Conservation (phyloP, 2,888 invertebrate species). For the Chymomyza caudatula region DNA sequence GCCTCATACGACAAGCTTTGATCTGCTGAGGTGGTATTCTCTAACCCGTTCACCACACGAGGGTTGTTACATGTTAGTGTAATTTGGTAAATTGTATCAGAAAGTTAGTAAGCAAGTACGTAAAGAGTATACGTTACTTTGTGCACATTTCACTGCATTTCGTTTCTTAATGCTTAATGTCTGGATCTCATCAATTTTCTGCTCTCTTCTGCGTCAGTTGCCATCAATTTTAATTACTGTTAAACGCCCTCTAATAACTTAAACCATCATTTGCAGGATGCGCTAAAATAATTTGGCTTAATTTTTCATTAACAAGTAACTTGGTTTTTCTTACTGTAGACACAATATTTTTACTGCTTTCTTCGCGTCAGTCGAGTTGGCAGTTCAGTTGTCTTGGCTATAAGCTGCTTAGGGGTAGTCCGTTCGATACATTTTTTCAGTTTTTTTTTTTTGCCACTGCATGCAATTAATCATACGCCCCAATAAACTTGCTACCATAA, state of each 20-base stretch:
- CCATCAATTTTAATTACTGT: constrained; percentile 56
- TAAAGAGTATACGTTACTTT: too few relatives aligned
- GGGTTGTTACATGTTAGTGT: too few relatives aligned
- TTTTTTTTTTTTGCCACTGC: constrained; percentile 38
- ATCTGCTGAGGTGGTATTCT: too few relatives aligned
- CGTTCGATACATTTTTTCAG: constrained; percentile 12
- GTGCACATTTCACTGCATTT: too few relatives aligned
- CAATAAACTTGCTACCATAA: constrained; percentile 58
- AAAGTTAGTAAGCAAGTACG: too few relatives aligned
- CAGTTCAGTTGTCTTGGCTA: neutral
- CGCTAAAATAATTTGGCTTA: constrained; percentile 54
- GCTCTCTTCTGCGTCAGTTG: neutral
- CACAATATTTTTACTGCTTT: neutral
- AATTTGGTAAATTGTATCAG: too few relatives aligned
- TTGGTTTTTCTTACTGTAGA: constrained; percentile 2
- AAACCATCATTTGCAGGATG: constrained; percentile 42
- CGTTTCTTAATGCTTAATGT: too few relatives aligned
- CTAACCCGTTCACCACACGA: too few relatives aligned
- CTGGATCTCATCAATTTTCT: neutral
- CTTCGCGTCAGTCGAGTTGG: neutral
- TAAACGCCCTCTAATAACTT: constrained; percentile 8
- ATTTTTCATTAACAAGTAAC: constrained; percentile 41
- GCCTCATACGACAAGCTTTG: too few relatives aligned
- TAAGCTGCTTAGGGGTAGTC: constrained; percentile 26
- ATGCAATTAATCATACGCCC: constrained; percentile 65